Evolutionary conservation across 2,113 vertebrate genomes (phyloP), one percentile per base, ranked within the genome.

Genomic region (Etheostoma spectabile): DNA sequence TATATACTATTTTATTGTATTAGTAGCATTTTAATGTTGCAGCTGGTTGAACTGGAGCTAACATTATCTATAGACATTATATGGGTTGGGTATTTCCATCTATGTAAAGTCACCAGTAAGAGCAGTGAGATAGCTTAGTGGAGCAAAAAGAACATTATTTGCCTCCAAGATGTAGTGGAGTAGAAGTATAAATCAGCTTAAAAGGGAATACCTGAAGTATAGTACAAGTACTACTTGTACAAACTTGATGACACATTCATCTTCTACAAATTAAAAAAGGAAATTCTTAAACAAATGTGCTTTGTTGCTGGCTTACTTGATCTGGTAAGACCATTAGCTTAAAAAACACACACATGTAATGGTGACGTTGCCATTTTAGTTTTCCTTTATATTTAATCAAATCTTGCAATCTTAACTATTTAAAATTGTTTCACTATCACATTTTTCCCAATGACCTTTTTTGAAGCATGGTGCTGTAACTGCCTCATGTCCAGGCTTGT

Each of bases 361-460:
- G 24, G 10, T 48, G 21, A 42, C 30, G 14, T 8, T 21, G 18
- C 5, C 21, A 13, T 33, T 49, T 46, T 22, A 27, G 24, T 14
- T 59, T 48, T 48, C 19, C 27, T 46, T 72, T 11, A 35, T n/a
- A 27, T 73, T 51, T 10, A 27, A 45, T 52, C 4, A 27, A 38
- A 1, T 59, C n/a, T 68, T 55, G 33, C 6, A 51, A 79, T 56
- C 11, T 49, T 65, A 56, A 49, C 18, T 1, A 48, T 59, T 53
- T 27, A n/a, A 68, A 79, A 33, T 24, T 64, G 33, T 35, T 42
- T n/a, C 33, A 42, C 35, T 13, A n/a, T 38, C 60, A 60, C 1
- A 21, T 22, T 73, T 77, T 56, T 22, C 16, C 10, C 11, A 6
- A 12, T 24, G 46, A 64, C 27, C 55, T 49, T 78, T 78, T 60